Conservation (phyloP, 2,797 vertebrate genomes). For the Trematomus bernacchii region DNA sequence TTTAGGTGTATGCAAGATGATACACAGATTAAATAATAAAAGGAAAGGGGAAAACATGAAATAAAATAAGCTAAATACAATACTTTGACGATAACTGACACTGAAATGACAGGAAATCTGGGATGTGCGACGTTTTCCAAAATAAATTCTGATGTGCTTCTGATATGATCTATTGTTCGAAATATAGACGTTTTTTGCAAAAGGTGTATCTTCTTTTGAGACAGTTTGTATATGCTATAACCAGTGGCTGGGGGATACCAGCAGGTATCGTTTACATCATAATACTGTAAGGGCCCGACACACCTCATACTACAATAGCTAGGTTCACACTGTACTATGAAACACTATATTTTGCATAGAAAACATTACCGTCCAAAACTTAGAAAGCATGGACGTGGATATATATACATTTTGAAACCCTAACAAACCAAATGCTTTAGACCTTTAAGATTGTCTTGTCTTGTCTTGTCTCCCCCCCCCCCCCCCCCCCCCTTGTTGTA, state of each 20-base stretch:
- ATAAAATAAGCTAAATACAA: not conserved
- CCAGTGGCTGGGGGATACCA: constrained; percentile 23
- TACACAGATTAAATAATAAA: not conserved
- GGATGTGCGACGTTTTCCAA: too few species aligned
- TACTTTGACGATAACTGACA: not conserved
- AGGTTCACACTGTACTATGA: constrained; percentile 3
- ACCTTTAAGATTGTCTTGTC: not conserved
- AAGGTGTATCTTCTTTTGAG: not conserved
- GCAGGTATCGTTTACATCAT: constrained; percentile 42
- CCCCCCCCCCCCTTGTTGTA: too few species aligned
- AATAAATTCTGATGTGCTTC: too few species aligned
- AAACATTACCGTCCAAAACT: not conserved
- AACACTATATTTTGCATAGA: constrained; percentile 25
- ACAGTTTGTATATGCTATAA: not conserved
- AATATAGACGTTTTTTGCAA: not conserved
- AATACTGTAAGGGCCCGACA: constrained; percentile 6
- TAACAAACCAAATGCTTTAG: not conserved
- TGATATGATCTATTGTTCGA: not conserved
- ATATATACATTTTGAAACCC: not conserved
- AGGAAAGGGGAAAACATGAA: not conserved
- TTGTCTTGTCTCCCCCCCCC: too few species aligned
- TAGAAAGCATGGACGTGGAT: not conserved
- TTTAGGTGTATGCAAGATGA: not conserved
- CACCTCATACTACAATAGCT: constrained; percentile 25
- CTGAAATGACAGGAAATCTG: not conserved